These are phyloP conservation scores for Cynodonichthys magdalenae DNA, from an alignment of 2,797 vertebrate genomes.

Conservation along the genomic window DNA sequence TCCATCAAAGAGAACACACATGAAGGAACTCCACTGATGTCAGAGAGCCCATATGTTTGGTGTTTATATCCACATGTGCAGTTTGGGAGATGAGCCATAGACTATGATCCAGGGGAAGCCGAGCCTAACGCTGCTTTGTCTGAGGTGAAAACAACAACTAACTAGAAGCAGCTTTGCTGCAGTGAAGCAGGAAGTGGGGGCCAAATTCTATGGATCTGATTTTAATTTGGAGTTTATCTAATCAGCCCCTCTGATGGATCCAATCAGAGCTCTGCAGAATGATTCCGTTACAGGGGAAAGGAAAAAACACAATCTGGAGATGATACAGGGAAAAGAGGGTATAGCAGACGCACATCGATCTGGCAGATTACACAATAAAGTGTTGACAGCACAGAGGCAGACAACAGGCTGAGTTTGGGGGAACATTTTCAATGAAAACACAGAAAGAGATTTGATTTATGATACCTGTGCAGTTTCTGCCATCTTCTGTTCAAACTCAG, in stretches of 20 bases:
- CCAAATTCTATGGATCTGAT: slow-evolving; percentile 72
- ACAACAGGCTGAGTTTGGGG: slow-evolving; percentile 22
- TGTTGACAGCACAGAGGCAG: slow-evolving; percentile 33
- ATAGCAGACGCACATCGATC: slow-evolving; percentile 23
- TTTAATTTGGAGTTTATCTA: slow-evolving; percentile 79
- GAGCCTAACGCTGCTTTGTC: slow-evolving; percentile 52
- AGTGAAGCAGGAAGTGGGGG: slow-evolving; percentile 56
- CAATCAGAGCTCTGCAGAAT: slow-evolving; percentile 67
- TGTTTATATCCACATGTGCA: slow-evolving; percentile 71
- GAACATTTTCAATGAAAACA: slow-evolving; percentile 5
- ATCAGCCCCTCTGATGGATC: slow-evolving; percentile 76
- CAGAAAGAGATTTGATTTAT: not conserved
- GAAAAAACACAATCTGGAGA: slow-evolving; percentile 71
- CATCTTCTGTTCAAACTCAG: slow-evolving; percentile 98
- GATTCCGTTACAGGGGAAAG: slow-evolving; percentile 63
- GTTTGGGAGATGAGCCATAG: slow-evolving; percentile 58
- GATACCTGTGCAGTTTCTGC: slow-evolving; percentile 93
- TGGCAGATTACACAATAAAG: slow-evolving; percentile 44
- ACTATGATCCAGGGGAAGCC: slow-evolving; percentile 58
- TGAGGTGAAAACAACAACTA: slow-evolving; percentile 30
- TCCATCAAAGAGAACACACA: slow-evolving; percentile 60
- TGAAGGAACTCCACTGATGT: slow-evolving; percentile 56
- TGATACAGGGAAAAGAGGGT: slow-evolving; percentile 51
- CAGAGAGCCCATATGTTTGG: slow-evolving; percentile 68
- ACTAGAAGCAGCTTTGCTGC: slow-evolving; percentile 67